Conservation (phyloP, 2,797 vertebrate genomes). For the Sciurus carolinensis region DNA sequence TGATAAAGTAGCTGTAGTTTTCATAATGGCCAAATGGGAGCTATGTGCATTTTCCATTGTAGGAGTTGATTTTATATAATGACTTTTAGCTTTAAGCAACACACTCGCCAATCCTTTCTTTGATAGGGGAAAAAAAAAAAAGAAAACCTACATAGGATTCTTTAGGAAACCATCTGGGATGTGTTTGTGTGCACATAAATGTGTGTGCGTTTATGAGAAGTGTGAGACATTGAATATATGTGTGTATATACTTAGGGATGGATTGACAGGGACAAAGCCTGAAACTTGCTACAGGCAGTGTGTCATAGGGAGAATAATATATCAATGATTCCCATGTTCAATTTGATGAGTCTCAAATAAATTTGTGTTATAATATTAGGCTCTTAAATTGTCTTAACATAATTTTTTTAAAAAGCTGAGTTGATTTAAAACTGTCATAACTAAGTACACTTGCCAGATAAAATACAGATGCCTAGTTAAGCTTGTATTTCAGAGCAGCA, state of each 20-base stretch:
- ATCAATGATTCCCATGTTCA: background rate
- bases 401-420: background rate
- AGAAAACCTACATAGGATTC: background rate
- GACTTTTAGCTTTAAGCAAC: slow-evolving; percentile 38
- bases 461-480: background rate
- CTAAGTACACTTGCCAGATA: background rate
- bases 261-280: background rate
- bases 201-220: rapidly evolving
- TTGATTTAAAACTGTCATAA: slow-evolving; percentile 48
- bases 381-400: background rate
- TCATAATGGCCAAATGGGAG: slow-evolving; percentile 56
- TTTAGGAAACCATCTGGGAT: background rate
- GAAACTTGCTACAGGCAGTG: background rate
- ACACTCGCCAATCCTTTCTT: slow-evolving; percentile 6
- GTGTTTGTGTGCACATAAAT: background rate
- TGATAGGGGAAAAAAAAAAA: slow-evolving; percentile 5
- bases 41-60: background rate
- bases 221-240: background rate
- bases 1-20: slow-evolving; percentile 57
- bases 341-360: slow-evolving; percentile 36
- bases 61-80: slow-evolving; percentile 66
- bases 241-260: background rate
- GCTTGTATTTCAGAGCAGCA: slow-evolving; percentile 15
- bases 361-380: background rate
- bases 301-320: background rate